Evolutionary conservation across 2,797 vertebrate genomes (phyloP), one percentile per base, ranked within the genome.

Genomic region (Sebastes itinus): DNA sequence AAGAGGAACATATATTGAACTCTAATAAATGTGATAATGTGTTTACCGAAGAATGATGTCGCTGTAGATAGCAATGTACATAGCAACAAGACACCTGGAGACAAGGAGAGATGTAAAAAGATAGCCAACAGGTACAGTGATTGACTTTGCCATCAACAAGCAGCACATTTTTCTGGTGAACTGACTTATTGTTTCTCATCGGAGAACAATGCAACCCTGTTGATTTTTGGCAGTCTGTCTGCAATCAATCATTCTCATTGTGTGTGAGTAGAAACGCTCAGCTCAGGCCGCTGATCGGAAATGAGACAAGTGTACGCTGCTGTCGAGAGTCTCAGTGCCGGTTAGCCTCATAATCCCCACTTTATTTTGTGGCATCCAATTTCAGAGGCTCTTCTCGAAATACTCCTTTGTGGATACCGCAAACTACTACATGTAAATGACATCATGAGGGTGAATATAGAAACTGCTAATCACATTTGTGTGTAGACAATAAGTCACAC

Each of bases 21-120:
- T 84, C 71, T 68, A 87, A 88, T 88, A 91, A 92, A 75, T 65
- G 80, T 74, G 83, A 86, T 90, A 80, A 90, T 90, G 87, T 92
- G 87, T 91, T 90, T 92, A 89, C 83, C 49, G 75, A 87, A 69
- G 88, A 92, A 77, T 72, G 81, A 92, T 87, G 75, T 54, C 13
- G 67, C 68, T 77, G 66, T 59, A 72, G 79, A 87, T 74, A 30
- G 61, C 63, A 88, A 67, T 70, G 81, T 79, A 90, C 81, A 80
- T 91, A 88, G 82, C 84, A 90, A 90, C 84, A 82, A 77, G 64
- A 86, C 22, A 61, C 62, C 59, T 61, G 60, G 88, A 86, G 75
- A 81, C 59, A 73, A 27, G 60, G 65, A 77, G 66, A 73, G 46
- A 75, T 70, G 59, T 32, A 73, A 79, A 79, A 80, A 76, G 76